These are phyloP conservation scores for Sinohyriopsis cumingii DNA, from an alignment of 2,888 invertebrate species.

Conservation along the genomic window DNA sequence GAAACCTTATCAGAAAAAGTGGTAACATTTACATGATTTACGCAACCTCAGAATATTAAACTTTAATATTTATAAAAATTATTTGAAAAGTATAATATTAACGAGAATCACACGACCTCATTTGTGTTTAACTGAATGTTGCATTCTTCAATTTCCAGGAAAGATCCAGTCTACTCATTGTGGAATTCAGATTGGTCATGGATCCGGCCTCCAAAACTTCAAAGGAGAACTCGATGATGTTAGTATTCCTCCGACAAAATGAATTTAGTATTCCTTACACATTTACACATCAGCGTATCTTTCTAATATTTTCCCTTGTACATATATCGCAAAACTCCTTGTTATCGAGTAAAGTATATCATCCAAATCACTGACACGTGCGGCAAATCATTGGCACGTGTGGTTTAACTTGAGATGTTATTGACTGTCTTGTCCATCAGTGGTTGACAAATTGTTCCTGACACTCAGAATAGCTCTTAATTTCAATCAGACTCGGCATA, in stretches of 20 bases:
- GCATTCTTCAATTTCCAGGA: conserved; percentile 11
- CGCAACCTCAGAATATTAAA: background rate
- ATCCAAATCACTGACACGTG: too few relatives aligned
- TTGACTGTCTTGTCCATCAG: too few relatives aligned
- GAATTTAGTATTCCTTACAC: background rate
- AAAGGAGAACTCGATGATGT: conserved; percentile 36
- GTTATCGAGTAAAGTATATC: too few relatives aligned
- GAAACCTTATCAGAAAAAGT: too few relatives aligned
- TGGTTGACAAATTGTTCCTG: too few relatives aligned
- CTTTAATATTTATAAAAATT: background rate
- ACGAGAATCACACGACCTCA: background rate
- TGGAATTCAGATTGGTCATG: conserved; percentile 43
- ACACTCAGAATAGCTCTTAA: too few relatives aligned
- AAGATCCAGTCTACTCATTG: conserved; percentile 35
- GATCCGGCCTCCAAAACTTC: conserved; percentile 22
- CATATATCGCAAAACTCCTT: background rate
- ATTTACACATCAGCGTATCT: background rate
- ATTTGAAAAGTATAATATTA: background rate
- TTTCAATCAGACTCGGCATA: too few relatives aligned
- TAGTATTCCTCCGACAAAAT: conserved; percentile 12
- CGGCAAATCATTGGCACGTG: too few relatives aligned
- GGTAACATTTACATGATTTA: background rate
- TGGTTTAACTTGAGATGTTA: too few relatives aligned
- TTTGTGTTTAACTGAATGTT: background rate
- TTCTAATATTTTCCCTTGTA: background rate